These are phyloP conservation scores for Ostrea denselamellosa DNA, from an alignment of 1,140 invertebrate genomes.

Conservation along the genomic window DNA sequence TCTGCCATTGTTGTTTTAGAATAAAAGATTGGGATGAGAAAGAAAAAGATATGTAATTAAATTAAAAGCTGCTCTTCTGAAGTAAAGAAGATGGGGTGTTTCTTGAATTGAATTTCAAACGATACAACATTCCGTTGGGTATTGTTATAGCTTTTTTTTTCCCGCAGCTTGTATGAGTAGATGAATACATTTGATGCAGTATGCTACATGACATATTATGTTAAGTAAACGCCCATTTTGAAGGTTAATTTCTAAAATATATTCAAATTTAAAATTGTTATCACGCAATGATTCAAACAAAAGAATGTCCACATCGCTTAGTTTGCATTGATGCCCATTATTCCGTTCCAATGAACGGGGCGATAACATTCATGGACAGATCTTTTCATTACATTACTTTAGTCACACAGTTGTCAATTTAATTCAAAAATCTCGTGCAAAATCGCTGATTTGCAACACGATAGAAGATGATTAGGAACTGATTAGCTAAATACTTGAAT, in stretches of 20 bases:
- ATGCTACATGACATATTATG: neutral
- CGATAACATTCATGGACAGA: neutral
- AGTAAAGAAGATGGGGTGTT: neutral
- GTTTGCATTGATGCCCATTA: conserved; percentile 16
- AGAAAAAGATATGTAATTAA: conserved; percentile 32
- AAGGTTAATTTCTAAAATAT: neutral
- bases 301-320: neutral
- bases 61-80: conserved; percentile 1
- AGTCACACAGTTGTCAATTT: neutral
- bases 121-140: neutral
- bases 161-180: neutral
- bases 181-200: neutral
- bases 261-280: neutral
- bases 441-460: conserved; percentile 32
- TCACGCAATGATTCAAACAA: conserved; percentile 4
- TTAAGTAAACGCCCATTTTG: neutral
- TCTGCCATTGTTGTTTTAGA: conserved; percentile 11
- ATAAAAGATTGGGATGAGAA: neutral
- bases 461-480: conserved; percentile 30
- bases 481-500: neutral
- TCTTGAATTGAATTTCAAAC: neutral
- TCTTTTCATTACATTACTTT: neutral
- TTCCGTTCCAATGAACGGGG: neutral
- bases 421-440: neutral
- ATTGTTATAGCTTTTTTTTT: neutral